Conservation (phyloP, 2,888 invertebrate genomes). For the Lycaena phlaeas region DNA sequence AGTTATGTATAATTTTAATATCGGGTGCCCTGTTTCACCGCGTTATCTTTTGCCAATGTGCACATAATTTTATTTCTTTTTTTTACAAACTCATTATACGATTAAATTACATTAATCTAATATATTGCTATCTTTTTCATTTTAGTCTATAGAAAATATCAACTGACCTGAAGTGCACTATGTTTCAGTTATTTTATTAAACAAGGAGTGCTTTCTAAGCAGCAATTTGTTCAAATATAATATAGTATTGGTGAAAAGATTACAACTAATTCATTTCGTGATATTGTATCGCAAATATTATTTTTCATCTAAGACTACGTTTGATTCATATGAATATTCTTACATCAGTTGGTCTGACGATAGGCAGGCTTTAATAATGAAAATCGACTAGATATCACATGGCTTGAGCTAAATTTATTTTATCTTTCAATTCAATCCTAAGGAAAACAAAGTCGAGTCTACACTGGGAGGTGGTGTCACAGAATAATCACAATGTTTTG, state of each 20-base stretch:
- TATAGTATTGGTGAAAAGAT: constrained; percentile 11
- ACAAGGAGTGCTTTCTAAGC: constrained; percentile 14
- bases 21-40: constrained; percentile 56
- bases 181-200: constrained; percentile 19
- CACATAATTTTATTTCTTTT: constrained; percentile 56
- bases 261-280: constrained; percentile 9
- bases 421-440: constrained; percentile 13
- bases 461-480: constrained; percentile 11
- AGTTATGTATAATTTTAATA: constrained; percentile 45
- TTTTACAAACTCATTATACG: constrained; percentile 68
- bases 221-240: constrained; percentile 9
- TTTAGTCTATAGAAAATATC: constrained; percentile 67
- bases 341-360: constrained; percentile 11
- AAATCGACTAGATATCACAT: constrained; percentile 72
- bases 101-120: constrained; percentile 69
- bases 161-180: constrained; percentile 47
- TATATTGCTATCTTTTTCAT: constrained; percentile 72
- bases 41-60: constrained; percentile 54
- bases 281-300: constrained; percentile 10
- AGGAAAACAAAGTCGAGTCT: constrained; percentile 1
- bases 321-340: constrained; percentile 10
- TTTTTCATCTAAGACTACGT: constrained; percentile 8
- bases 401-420: constrained; percentile 47
- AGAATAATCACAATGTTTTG: neutral
- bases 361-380: constrained; percentile 35